Percentiles rank a stretch among this genome's conserved stretches.
phyloP scores from a whole-genome alignment of 2,888 invertebrate genomes.

The Drosophila acutilabella region DNA sequence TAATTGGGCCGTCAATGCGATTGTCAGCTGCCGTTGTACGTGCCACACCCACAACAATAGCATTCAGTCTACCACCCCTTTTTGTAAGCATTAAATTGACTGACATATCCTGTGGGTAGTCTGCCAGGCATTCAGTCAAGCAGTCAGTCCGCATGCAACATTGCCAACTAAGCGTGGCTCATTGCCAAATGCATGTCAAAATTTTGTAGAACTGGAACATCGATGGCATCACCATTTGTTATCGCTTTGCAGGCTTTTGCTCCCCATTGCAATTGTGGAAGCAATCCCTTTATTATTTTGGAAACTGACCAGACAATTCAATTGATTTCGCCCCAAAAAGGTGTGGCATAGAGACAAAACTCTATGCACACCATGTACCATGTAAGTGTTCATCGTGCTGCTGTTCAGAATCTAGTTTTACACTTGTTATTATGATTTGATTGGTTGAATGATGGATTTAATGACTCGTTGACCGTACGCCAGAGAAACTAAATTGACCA shows the following conservation, averaged over 20 bases:
- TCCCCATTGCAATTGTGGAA: constrained; percentile 2
- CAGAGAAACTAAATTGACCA: constrained; percentile 34
- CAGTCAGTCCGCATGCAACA: too few species aligned
- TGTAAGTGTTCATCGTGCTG: constrained; percentile 23
- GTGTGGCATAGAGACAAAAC: neutral
- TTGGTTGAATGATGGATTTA: constrained; percentile 59
- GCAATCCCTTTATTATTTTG: constrained; percentile 22
- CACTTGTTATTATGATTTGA: constrained; percentile 2
- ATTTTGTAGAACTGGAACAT: neutral
- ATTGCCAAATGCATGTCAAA: constrained; percentile 8
- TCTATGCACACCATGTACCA: constrained; percentile 16
- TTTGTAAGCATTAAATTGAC: constrained; percentile 20
- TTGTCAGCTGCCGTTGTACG: constrained; percentile 44
- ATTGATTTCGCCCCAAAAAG: constrained; percentile 31
- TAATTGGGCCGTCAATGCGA: constrained; percentile 68
- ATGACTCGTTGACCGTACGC: constrained; percentile 53
- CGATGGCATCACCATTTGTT: neutral
- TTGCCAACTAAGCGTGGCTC: constrained; percentile 4
- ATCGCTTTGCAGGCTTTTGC: neutral
- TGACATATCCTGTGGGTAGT: constrained; percentile 17
- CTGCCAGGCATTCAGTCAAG: neutral
- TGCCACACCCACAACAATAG: constrained; percentile 21
- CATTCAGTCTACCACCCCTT: constrained; percentile 12
- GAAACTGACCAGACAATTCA: constrained; percentile 18
- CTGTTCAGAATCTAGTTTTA: neutral